Evolutionary conservation across 1,140 invertebrate species (phyloP).

Genomic region (Pogonus chalceus): DNA sequence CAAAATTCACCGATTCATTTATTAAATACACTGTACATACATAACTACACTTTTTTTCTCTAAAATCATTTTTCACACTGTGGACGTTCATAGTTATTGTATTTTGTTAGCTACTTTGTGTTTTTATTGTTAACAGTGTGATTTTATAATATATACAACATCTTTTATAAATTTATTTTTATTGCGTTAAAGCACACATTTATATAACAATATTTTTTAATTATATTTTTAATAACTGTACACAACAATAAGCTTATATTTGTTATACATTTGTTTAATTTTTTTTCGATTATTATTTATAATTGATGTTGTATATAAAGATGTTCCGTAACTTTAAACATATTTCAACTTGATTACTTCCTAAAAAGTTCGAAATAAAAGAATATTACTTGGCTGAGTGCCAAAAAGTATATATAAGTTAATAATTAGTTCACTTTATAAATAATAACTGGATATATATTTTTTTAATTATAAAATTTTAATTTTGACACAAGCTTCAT

Average conservation of each 20-base stretch:
- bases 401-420: too few relatives aligned
- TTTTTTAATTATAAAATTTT: too few relatives aligned
- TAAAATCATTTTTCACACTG: neutral
- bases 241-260: constrained; percentile 2
- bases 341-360: too few relatives aligned
- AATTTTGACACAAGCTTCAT: too few relatives aligned
- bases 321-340: neutral
- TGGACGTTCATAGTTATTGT: neutral
- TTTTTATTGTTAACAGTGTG: neutral
- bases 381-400: too few relatives aligned
- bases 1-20: neutral
- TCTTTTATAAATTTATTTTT: too few relatives aligned
- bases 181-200: neutral
- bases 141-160: neutral
- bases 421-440: too few relatives aligned
- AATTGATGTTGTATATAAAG: neutral
- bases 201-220: neutral
- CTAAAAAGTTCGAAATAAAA: too few relatives aligned
- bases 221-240: constrained; percentile 1
- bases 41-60: neutral
- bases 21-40: neutral
- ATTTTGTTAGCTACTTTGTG: neutral
- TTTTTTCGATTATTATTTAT: neutral
- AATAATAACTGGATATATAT: too few relatives aligned
- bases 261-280: constrained; percentile 1